phyloP scores from a whole-genome alignment of 92 coral and sea anemone genomes.

The Epizoanthus ramosus region DNA sequence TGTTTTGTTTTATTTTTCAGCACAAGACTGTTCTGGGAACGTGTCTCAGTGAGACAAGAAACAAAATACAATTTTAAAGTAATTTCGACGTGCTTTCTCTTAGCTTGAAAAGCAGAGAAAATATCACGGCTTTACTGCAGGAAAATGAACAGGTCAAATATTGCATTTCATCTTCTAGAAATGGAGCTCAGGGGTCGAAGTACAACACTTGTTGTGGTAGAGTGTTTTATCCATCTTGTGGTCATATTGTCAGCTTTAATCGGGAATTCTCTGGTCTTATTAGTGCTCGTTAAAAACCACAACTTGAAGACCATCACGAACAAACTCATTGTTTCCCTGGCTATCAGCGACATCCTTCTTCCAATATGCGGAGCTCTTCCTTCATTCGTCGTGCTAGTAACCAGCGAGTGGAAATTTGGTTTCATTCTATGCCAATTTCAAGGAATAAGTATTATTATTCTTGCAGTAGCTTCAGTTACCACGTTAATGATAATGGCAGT shows the following conservation, averaged over 20 bases:
- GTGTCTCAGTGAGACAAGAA: no score
- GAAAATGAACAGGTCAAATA: not conserved
- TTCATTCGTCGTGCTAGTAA: not conserved
- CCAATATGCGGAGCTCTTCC: not conserved
- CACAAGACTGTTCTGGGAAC: no score
- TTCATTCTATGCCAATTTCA: not conserved
- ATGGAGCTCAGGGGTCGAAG: not conserved
- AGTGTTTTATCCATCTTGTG: constrained; percentile 5
- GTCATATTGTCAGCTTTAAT: not conserved
- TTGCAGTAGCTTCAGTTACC: not conserved
- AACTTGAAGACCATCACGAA: constrained; percentile 1
- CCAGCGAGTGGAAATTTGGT: constrained; percentile 15
- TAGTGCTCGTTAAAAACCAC: not conserved
- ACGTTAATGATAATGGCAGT: not conserved
- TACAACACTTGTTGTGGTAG: not conserved
- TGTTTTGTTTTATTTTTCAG: no score
- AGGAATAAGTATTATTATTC: constrained; percentile 2
- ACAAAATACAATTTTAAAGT: no score
- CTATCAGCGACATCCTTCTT: not conserved
- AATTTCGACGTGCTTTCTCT: no score
- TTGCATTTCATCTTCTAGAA: not conserved
- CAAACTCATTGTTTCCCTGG: not conserved
- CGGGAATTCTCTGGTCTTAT: not conserved
- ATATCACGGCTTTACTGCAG: not conserved
- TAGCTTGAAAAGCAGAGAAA: no score